Evolutionary conservation across 2,888 invertebrate species (phyloP).

Genomic region (Lumbricus terrestris): DNA sequence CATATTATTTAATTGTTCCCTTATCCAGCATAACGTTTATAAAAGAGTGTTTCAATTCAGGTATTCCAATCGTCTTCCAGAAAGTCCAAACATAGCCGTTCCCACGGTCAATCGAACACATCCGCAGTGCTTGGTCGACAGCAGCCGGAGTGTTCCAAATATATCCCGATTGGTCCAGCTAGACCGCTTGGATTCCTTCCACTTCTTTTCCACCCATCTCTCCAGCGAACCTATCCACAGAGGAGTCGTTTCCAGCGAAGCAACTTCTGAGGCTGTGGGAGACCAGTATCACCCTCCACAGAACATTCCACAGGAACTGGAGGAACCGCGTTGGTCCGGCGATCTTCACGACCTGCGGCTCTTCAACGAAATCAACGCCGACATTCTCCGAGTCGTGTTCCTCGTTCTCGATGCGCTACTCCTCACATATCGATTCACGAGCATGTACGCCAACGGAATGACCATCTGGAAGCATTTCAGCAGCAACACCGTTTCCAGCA

Average conservation of each 20-base stretch:
- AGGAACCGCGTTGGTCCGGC: not conserved
- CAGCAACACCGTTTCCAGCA: not conserved
- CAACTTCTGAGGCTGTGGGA: not conserved
- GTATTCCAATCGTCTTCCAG: constrained; percentile 21
- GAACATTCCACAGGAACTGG: not conserved
- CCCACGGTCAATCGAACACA: not conserved
- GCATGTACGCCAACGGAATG: constrained; percentile 36
- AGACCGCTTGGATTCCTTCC: constrained; percentile 29
- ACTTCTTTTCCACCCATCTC: constrained; percentile 10
- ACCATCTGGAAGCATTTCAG: constrained; percentile 25
- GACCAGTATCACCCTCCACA: not conserved
- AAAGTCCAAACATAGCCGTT: constrained; percentile 16
- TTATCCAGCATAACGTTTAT: not conserved
- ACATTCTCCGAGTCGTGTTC: constrained; percentile 36
- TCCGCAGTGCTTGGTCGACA: constrained; percentile 13
- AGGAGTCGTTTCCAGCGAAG: not conserved
- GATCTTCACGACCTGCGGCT: constrained; percentile 20
- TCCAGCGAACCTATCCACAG: not conserved
- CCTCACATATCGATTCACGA: constrained; percentile 35
- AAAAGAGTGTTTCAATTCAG: constrained; percentile 5
- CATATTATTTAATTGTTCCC: not conserved
- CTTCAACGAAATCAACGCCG: constrained; percentile 28
- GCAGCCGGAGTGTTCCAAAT: constrained; percentile 18
- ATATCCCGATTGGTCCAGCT: constrained; percentile 21
- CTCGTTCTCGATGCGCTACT: constrained; percentile 37